Evolutionary conservation across 2,113 vertebrate genomes (phyloP).

Genomic region (Eolophus roseicapilla): DNA sequence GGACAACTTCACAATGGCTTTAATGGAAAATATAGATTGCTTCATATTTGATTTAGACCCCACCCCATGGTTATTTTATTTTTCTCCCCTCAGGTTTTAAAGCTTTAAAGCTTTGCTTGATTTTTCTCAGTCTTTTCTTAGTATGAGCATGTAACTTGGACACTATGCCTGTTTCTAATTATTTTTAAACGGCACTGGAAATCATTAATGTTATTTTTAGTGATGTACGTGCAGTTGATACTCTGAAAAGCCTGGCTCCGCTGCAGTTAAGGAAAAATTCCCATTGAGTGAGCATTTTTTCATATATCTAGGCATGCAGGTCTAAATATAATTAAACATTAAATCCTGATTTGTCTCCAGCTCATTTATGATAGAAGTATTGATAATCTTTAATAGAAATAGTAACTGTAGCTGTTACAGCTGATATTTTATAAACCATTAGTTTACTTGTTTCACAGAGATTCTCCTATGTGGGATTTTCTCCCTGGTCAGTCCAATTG

Average conservation of each 20-base stretch:
- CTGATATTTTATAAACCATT: not conserved
- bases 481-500: not conserved
- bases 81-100: not conserved
- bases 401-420: not conserved
- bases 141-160: not conserved
- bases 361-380: not conserved
- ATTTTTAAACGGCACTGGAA: not conserved
- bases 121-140: not conserved
- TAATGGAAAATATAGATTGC: slow-evolving; percentile 44
- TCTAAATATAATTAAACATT: not conserved
- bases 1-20: not conserved
- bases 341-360: not conserved
- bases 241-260: not conserved
- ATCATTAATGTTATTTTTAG: not conserved
- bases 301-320: not conserved
- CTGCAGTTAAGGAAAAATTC: not conserved
- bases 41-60: slow-evolving; percentile 9
- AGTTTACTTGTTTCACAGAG: not conserved
- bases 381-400: not conserved
- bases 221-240: not conserved
- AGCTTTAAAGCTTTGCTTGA: not conserved
- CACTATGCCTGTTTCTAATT: not conserved
- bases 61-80: not conserved
- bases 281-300: not conserved
- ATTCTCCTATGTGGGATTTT: not conserved